Evolutionary conservation across 2,113 vertebrate genomes (phyloP).

Genomic region (Columbina picui): DNA sequence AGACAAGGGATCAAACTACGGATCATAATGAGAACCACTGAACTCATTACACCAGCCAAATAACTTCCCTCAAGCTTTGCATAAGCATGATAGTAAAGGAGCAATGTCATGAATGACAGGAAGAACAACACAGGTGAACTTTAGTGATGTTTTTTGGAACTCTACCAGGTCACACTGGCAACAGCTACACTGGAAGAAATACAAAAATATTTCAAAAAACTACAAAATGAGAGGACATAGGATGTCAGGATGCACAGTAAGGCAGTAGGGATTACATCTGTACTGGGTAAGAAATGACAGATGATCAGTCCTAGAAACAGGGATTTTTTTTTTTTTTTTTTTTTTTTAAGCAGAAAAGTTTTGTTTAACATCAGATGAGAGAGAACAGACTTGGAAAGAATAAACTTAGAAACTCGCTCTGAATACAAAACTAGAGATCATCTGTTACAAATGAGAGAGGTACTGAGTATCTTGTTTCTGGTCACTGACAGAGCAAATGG

Average conservation of each 20-base stretch:
- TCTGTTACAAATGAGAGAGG: not conserved
- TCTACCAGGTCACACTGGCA: not conserved
- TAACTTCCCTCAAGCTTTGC: not conserved
- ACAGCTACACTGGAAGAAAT: not conserved
- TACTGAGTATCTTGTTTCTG: not conserved
- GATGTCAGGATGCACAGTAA: not conserved
- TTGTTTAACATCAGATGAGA: not conserved
- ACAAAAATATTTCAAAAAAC: not conserved
- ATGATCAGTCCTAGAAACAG: not conserved
- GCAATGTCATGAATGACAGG: accelerated
- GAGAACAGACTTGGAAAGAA: not conserved
- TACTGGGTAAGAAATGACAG: not conserved
- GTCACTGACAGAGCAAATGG: not conserved
- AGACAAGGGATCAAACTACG: not conserved
- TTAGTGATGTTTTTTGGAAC: not conserved
- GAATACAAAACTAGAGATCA: not conserved
- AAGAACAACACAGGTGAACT: not conserved
- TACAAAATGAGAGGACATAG: not conserved
- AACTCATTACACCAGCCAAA: not conserved
- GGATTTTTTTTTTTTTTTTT: too few species aligned
- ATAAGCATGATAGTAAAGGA: accelerated
- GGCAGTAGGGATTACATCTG: not conserved
- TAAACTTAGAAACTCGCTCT: not conserved
- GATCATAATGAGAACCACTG: not conserved
- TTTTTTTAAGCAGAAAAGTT: not conserved